phyloP scores from a whole-genome alignment of 2,113 vertebrate genomes.

The Chamaea fasciata region DNA sequence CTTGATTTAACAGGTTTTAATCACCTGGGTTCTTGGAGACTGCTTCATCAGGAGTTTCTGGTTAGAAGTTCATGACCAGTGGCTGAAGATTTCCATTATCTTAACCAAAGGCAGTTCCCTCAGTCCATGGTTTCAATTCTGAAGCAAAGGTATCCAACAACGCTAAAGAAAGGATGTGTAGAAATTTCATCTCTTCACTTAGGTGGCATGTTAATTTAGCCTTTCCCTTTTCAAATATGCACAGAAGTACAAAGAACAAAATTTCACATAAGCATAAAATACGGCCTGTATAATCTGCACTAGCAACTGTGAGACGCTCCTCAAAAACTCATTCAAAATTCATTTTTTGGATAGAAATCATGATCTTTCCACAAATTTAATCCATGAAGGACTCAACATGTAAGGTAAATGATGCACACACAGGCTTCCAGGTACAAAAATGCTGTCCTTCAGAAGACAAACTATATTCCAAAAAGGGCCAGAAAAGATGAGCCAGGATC shows the following conservation, averaged over 20 bases:
- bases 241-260: not conserved
- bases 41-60: not conserved
- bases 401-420: too few relatives aligned
- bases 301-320: not conserved
- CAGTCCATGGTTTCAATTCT: accelerated
- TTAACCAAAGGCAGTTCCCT: not conserved
- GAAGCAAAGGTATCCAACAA: not conserved
- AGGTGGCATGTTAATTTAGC: not conserved
- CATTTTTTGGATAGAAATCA: not conserved
- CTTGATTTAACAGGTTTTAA: not conserved
- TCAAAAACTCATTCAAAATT: not conserved
- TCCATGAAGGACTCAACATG: not conserved
- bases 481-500: not conserved
- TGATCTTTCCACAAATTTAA: not conserved
- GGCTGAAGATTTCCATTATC: not conserved
- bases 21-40: not conserved
- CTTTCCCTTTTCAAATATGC: not conserved
- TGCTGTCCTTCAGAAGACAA: not conserved
- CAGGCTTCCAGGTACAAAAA: not conserved
- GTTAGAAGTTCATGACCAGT: not conserved
- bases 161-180: not conserved
- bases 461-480: not conserved
- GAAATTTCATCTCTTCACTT: not conserved
- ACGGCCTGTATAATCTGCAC: not conserved
- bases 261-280: not conserved